Percentiles rank a stretch among this genome's conserved stretches.
Conservation (phyloP, 1,140 invertebrate species). For the Sycophila sp. region DNA sequence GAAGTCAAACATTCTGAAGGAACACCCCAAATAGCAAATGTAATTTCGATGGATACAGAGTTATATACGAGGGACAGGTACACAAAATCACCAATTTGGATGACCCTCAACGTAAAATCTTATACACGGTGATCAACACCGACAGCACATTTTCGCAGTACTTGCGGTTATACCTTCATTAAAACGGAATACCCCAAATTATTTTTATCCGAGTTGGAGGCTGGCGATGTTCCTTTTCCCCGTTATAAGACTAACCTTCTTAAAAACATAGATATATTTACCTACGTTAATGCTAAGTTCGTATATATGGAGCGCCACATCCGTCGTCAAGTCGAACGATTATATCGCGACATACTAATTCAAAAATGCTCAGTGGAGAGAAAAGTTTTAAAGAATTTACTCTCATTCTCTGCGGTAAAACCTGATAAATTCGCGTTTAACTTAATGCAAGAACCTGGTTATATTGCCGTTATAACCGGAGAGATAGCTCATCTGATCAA, state of each 20-base stretch:
- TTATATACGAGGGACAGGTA: no score
- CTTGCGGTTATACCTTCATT: slow-evolving; percentile 27
- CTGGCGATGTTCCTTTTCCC: neutral
- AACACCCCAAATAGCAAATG: no score
- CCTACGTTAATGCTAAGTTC: no score
- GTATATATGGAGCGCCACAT: slow-evolving; percentile 37
- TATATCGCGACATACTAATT: slow-evolving; percentile 21
- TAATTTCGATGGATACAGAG: no score
- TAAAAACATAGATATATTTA: no score
- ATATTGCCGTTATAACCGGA: no score
- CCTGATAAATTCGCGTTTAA: slow-evolving; percentile 38
- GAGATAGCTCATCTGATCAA: no score
- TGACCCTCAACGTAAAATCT: neutral
- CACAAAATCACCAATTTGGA: no score
- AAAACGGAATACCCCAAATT: slow-evolving; percentile 35
- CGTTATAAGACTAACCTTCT: neutral
- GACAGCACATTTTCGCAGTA: neutral
- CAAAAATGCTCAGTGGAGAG: no score
- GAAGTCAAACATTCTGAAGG: slow-evolving; percentile 22
- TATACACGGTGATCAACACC: no score
- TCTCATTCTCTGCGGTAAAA: no score
- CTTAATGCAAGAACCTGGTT: slow-evolving; percentile 19
- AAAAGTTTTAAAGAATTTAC: no score
- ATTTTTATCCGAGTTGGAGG: slow-evolving; percentile 22
- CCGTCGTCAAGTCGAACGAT: slow-evolving; percentile 10